Conservation (phyloP, 2,888 invertebrate genomes). For the Spatulosminthurus flaviceps region DNA sequence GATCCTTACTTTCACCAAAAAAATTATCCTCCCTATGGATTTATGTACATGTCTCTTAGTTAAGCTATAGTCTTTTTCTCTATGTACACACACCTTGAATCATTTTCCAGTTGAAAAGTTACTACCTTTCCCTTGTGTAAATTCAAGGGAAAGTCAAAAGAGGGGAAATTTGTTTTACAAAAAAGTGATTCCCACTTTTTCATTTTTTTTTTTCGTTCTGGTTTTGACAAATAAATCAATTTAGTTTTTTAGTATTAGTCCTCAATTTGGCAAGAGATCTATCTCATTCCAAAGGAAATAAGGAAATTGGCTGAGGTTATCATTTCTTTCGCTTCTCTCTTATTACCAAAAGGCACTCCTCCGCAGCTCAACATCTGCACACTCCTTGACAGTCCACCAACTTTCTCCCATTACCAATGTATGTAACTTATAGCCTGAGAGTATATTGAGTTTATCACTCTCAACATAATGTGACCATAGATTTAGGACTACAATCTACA, state of each 20-base stretch:
- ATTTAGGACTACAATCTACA: too few relatives aligned
- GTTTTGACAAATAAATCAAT: slow-evolving; percentile 43
- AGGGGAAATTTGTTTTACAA: too few relatives aligned
- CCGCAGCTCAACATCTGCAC: slow-evolving; percentile 25
- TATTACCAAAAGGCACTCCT: too few relatives aligned
- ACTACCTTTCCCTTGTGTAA: too few relatives aligned
- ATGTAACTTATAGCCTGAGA: background rate
- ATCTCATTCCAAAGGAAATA: slow-evolving; percentile 20
- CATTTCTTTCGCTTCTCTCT: background rate
- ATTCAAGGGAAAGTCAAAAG: too few relatives aligned
- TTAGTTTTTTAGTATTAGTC: slow-evolving; percentile 25
- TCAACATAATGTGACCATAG: slow-evolving; percentile 19
- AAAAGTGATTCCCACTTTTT: slow-evolving; percentile 23
- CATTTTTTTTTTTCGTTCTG: slow-evolving; percentile 21
- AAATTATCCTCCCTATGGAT: too few relatives aligned
- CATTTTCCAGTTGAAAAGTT: too few relatives aligned
- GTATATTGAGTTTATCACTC: slow-evolving; percentile 6
- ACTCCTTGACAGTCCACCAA: slow-evolving; percentile 2
- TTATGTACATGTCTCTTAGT: too few relatives aligned
- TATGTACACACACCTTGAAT: too few relatives aligned
- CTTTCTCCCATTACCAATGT: background rate
- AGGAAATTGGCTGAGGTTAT: slow-evolving; percentile 39
- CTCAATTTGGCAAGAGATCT: slow-evolving; percentile 1
- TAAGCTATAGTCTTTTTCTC: too few relatives aligned
- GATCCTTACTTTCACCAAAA: too few relatives aligned